phyloP scores from a whole-genome alignment of 1,140 invertebrate genomes.

The Tetragonula clypearis region DNA sequence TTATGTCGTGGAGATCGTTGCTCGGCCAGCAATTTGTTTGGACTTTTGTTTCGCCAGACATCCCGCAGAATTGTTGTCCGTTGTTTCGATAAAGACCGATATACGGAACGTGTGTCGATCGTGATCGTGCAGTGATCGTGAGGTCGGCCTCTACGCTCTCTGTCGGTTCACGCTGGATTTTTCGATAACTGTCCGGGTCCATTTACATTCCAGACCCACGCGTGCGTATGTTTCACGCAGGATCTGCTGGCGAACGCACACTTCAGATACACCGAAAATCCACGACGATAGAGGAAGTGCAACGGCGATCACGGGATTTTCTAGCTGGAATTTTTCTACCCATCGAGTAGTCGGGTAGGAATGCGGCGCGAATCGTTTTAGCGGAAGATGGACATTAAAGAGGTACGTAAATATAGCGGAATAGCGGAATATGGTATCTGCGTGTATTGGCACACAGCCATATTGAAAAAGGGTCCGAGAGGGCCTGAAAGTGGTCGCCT shows the following conservation, averaged over 20 bases:
- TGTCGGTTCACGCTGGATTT: not conserved
- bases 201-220: constrained; percentile 46
- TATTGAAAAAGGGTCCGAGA: constrained; percentile 58
- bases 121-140: not conserved
- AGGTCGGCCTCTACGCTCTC: not conserved
- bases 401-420: constrained; percentile 42
- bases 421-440: constrained; percentile 4
- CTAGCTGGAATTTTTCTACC: not conserved
- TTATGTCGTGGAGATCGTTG: constrained; percentile 80
- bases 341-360: constrained; percentile 4
- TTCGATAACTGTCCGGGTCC: not conserved
- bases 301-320: not conserved
- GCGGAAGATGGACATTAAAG: constrained; percentile 60
- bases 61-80: not conserved
- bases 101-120: not conserved
- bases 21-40: constrained; percentile 34
- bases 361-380: constrained; percentile 42
- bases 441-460: constrained; percentile 40
- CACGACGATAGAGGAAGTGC: not conserved
- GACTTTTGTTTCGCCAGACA: constrained; percentile 19
- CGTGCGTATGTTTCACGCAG: constrained; percentile 17
- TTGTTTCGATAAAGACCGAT: not conserved
- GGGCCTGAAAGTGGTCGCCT: not conserved
- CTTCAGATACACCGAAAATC: not conserved
- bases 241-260: constrained; percentile 7